phyloP scores from a whole-genome alignment of 2,888 invertebrate species.

The Pristionchus entomophagus region DNA sequence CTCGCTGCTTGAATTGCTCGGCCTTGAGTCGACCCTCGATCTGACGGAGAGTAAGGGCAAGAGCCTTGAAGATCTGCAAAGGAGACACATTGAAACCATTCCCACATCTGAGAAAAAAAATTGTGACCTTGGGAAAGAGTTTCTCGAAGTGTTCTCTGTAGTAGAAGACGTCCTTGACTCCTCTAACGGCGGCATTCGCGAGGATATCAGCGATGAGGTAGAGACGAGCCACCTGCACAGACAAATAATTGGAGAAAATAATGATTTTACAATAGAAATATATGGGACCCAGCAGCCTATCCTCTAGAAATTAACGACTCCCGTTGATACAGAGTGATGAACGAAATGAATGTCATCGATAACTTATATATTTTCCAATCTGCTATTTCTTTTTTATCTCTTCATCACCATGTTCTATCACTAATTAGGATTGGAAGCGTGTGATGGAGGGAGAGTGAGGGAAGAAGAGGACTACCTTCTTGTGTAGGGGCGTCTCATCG shows the following conservation, averaged over 20 bases:
- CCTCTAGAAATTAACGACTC: no score
- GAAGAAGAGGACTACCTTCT: slow-evolving; percentile 81
- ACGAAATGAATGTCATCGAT: no score
- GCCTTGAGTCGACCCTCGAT: slow-evolving; percentile 90
- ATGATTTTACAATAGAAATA: no score
- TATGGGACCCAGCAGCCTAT: no score
- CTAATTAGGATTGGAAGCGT: no score
- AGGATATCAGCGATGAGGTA: slow-evolving; percentile 96
- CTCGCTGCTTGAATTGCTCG: slow-evolving; percentile 92
- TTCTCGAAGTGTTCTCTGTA: slow-evolving; percentile 81
- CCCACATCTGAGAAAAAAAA: not conserved
- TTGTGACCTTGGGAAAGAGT: slow-evolving; percentile 58
- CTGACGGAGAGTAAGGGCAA: slow-evolving; percentile 84
- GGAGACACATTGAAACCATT: no score
- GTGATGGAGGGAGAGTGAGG: not conserved
- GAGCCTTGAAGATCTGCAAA: slow-evolving; percentile 83
- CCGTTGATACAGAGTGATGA: not conserved
- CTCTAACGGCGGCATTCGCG: slow-evolving; percentile 92
- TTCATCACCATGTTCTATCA: no score
- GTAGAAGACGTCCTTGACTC: slow-evolving; percentile 94
- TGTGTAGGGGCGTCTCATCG: slow-evolving; percentile 85
- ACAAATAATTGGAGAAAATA: no score
- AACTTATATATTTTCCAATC: no score
- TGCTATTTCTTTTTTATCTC: no score
- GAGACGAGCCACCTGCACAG: slow-evolving; percentile 80